These are phyloP conservation scores for Mormoops blainvillei DNA, from an alignment of 2,113 vertebrate species.

Conservation along the genomic window DNA sequence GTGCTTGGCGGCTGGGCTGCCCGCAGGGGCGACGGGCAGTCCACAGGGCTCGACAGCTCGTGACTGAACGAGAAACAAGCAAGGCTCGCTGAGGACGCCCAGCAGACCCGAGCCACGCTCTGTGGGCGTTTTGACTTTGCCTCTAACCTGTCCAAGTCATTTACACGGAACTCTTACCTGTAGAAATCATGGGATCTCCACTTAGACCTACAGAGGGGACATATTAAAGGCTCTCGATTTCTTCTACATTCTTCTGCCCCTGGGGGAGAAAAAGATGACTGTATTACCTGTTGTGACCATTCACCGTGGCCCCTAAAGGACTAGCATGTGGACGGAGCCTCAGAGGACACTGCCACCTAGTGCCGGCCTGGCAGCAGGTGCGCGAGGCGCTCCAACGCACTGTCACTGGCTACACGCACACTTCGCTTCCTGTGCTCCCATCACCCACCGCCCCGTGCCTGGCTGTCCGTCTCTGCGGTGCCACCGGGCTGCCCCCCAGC, in stretches of 20 bases:
- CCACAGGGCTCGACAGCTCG: slow-evolving; percentile 84
- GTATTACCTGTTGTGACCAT: background rate
- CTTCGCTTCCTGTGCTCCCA: too few species aligned
- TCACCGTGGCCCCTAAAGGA: background rate
- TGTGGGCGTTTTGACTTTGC: background rate
- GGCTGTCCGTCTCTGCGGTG: too few species aligned
- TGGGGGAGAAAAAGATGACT: background rate
- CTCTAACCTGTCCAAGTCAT: background rate
- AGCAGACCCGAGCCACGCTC: background rate
- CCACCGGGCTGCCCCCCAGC: too few species aligned
- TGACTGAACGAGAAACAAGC: slow-evolving; percentile 77
- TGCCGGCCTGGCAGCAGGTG: background rate
- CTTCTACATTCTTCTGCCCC: slow-evolving; percentile 94
- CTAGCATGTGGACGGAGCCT: background rate
- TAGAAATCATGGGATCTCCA: slow-evolving; percentile 93
- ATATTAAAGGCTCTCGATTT: slow-evolving; percentile 91
- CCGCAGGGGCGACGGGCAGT: slow-evolving; percentile 79
- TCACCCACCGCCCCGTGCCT: too few species aligned
- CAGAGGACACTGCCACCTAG: background rate
- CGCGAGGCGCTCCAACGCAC: background rate
- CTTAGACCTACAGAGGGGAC: slow-evolving; percentile 91
- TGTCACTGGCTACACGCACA: background rate
- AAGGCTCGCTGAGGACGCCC: background rate
- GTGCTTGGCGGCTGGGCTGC: slow-evolving; percentile 77
- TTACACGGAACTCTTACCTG: slow-evolving; percentile 79